Evolutionary conservation across 2,113 vertebrate species (phyloP), one percentile per base, ranked within the genome.

Genomic region (Myotis lucifugus): DNA sequence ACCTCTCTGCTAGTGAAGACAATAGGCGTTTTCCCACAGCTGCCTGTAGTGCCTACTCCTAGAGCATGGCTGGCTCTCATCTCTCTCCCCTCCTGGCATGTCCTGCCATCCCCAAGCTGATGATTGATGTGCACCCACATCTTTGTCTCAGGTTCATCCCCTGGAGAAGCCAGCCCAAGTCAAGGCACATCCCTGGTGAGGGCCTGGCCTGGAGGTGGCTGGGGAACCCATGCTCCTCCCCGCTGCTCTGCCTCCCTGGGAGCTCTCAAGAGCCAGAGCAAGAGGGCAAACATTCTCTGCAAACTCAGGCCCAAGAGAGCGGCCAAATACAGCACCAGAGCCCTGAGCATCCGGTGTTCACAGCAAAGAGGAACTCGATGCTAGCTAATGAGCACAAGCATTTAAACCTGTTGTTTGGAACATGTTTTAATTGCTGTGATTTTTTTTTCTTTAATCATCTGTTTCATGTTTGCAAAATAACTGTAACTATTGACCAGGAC

Each of bases 391-490:
- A 81, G 76, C 8, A 48, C 48, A n/a, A 18, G 32, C 0, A 21
- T 23, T 74, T 78, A 67, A 77, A 85, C 27, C 6, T 69, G 72
- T 29, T 70, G 74, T 91, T 81, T n/a, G 9, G 23, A 83, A 29
- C 3, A 9, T 72, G 90, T 3, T 29, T 37, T 66, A 81, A 48
- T 11, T 64, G 29, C 11, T n/a, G 48, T 42, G 42, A 89, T 72
- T 8, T 48, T 59, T 70, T 25, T 29, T 29, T 6, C 54, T 73
- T 69, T 67, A 59, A 13, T 19, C 21, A 32, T 34, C 61, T 48
- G 34, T 67, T 93, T 61, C 64, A 48, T n/a, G 27, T 78, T 77
- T 88, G 72, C 34, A 85, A 88, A 88, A 81, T 69, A 72, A 85
- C 17, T n/a, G 29, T 66, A 21, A 90, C 50, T 46, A 59, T 67